phyloP scores from a whole-genome alignment of 2,888 invertebrate species.

The Thereva nobilitata region DNA sequence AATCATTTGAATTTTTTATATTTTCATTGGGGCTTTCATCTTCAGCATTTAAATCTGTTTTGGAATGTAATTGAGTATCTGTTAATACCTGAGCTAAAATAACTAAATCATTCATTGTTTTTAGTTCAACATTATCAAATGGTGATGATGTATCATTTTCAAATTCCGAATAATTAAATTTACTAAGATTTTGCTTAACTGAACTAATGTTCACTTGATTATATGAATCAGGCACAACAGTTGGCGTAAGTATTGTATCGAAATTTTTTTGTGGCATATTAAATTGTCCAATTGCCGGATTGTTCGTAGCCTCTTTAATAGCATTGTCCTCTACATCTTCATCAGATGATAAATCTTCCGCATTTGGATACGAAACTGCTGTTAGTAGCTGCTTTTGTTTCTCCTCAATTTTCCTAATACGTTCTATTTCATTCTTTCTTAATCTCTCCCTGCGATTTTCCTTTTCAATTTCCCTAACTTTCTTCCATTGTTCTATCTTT shows the following conservation, averaged over 20 bases:
- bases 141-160: slow-evolving; percentile 91
- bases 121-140: slow-evolving; percentile 90
- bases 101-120: slow-evolving; percentile 91
- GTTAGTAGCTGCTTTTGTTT: slow-evolving; percentile 63
- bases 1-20: not conserved
- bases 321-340: slow-evolving; percentile 47
- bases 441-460: slow-evolving; percentile 67
- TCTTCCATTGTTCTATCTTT: slow-evolving; percentile 73
- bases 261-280: slow-evolving; percentile 48
- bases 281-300: slow-evolving; percentile 25
- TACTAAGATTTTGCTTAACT: slow-evolving; percentile 43
- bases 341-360: slow-evolving; percentile 65
- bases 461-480: slow-evolving; percentile 66
- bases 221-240: slow-evolving; percentile 47
- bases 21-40: not conserved
- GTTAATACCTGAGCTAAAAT: slow-evolving; percentile 80
- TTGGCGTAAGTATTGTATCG: slow-evolving; percentile 56
- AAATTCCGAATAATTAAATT: slow-evolving; percentile 73
- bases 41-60: slow-evolving; percentile 23
- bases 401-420: slow-evolving; percentile 63
- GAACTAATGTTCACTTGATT: not conserved
- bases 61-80: slow-evolving; percentile 49
- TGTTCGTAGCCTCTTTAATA: slow-evolving; percentile 3
- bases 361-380: slow-evolving; percentile 66
- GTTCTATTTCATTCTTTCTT: slow-evolving; percentile 64